Evolutionary conservation across 2,797 vertebrate species (phyloP).

Genomic region (Manis crassicaudata): DNA sequence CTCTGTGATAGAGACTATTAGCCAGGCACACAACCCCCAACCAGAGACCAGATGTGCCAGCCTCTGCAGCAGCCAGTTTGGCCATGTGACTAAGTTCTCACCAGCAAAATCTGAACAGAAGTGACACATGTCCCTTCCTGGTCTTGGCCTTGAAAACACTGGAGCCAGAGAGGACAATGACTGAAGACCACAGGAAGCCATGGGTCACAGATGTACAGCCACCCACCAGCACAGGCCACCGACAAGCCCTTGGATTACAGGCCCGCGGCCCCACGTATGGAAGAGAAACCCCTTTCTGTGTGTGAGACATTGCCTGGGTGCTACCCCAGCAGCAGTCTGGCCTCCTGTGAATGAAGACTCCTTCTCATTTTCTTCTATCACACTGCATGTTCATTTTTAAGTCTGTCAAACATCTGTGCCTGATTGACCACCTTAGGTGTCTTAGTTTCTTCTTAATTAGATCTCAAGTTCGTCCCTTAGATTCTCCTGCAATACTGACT

Average conservation of each 20-base stretch:
- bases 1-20: background rate
- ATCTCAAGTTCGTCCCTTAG: background rate
- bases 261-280: rapidly evolving
- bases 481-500: background rate
- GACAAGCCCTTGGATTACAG: background rate
- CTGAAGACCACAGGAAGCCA: background rate
- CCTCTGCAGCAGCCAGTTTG: background rate
- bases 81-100: rapidly evolving
- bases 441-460: background rate
- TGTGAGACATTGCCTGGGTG: background rate
- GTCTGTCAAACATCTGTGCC: background rate
- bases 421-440: background rate
- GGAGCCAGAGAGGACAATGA: background rate
- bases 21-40: background rate
- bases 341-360: background rate
- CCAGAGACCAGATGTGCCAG: background rate
- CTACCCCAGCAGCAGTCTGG: no score
- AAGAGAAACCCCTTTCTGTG: background rate
- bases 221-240: background rate
- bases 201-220: no score
- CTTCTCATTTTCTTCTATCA: background rate
- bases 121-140: background rate
- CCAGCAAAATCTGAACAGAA: background rate
- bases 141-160: background rate
- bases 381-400: background rate